These are phyloP conservation scores for Andricus grossulariae DNA, from an alignment of 1,140 invertebrate genomes.

Conservation along the genomic window DNA sequence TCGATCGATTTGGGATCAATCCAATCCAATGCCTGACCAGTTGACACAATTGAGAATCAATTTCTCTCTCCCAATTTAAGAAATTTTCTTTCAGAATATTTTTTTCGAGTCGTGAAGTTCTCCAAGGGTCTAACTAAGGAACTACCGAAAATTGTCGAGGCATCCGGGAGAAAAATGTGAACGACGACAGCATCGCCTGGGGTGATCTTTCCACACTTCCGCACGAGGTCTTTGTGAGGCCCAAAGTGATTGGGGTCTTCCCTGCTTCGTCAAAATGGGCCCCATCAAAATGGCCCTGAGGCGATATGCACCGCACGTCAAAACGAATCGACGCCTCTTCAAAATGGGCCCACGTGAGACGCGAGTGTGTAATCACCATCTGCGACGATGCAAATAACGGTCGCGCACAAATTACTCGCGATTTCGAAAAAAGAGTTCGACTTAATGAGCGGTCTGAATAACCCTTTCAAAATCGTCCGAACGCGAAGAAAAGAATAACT, in stretches of 20 bases:
- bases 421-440: slow-evolving; percentile 28
- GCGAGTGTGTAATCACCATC: slow-evolving; percentile 24
- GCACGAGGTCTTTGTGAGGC: slow-evolving; percentile 13
- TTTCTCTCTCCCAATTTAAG: not conserved
- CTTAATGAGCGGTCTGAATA: slow-evolving; percentile 11
- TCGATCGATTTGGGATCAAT: no score
- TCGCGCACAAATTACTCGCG: slow-evolving; percentile 27
- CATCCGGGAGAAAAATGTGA: not conserved
- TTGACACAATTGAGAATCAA: not conserved
- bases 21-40: no score
- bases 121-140: not conserved
- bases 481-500: slow-evolving; percentile 8
- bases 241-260: slow-evolving; percentile 23
- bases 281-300: slow-evolving; percentile 11
- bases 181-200: slow-evolving; percentile 1
- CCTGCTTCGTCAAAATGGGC: slow-evolving; percentile 24
- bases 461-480: not conserved
- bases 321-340: slow-evolving; percentile 21
- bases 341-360: slow-evolving; percentile 2
- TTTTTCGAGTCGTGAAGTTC: not conserved
- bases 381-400: slow-evolving; percentile 30
- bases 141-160: slow-evolving; percentile 10
- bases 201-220: slow-evolving; percentile 27
- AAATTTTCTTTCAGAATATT: not conserved
- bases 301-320: slow-evolving; percentile 16